Evolutionary conservation across 2,113 vertebrate species (phyloP).

Genomic region (Sander vitreus): DNA sequence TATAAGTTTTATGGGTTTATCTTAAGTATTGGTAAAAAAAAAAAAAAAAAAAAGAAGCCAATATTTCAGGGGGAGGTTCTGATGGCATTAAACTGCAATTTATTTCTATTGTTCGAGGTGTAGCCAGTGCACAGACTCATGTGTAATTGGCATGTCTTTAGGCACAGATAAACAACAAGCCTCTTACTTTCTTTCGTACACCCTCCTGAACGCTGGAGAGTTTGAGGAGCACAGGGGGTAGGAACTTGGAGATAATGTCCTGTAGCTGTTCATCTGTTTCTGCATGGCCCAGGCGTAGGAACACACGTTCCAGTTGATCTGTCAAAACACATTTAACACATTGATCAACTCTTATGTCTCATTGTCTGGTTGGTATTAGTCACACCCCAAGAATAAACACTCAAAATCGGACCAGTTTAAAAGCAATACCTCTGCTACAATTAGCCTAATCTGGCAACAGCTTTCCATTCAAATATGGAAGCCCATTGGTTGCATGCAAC

Average conservation of each 20-base stretch:
- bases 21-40: background rate
- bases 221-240: constrained; percentile 97
- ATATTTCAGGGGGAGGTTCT: background rate
- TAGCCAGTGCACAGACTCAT: background rate
- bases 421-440: background rate
- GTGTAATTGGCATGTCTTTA: constrained; percentile 10
- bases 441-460: background rate
- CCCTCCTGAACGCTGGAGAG: constrained; percentile 98
- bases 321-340: constrained; percentile 33
- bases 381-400: background rate
- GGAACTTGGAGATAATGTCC: constrained; percentile 98
- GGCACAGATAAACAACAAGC: constrained; percentile 24
- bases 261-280: constrained; percentile 98
- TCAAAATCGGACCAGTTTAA: background rate
- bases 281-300: constrained; percentile 97
- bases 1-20: background rate
- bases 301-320: constrained; percentile 99
- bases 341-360: background rate
- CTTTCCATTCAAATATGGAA: constrained; percentile 4
- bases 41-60: background rate
- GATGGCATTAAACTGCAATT: background rate
- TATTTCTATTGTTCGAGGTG: background rate
- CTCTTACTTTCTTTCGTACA: constrained; percentile 96
- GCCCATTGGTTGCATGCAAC: background rate
- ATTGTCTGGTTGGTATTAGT: background rate